phyloP scores from a whole-genome alignment of 2,797 vertebrate species.

The Menidia menidia region DNA sequence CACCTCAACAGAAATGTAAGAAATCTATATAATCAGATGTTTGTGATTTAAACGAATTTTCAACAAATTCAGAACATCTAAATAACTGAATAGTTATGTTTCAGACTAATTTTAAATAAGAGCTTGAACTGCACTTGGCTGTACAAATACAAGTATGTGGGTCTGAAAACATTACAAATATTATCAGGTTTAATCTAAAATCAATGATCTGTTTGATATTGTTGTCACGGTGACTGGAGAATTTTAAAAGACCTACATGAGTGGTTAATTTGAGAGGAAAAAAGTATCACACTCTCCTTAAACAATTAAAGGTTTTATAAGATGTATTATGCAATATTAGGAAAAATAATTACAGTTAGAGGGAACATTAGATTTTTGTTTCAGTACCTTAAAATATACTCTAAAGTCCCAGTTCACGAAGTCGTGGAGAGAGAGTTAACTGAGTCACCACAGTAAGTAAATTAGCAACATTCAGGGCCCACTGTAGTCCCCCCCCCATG shows the following conservation, averaged over 20 bases:
- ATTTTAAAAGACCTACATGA: background rate
- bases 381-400: too few species aligned
- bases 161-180: background rate
- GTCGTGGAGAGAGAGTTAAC: too few species aligned
- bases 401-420: too few species aligned
- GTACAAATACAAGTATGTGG: slow-evolving; percentile 30
- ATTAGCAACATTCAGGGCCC: too few species aligned
- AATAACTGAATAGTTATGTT: too few species aligned
- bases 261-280: background rate
- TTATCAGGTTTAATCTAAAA: slow-evolving; percentile 1
- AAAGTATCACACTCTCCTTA: background rate
- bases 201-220: background rate
- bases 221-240: background rate
- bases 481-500: too few species aligned
- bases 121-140: slow-evolving; percentile 24
- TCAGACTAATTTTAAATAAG: too few species aligned
- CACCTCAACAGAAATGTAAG: background rate
- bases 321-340: background rate
- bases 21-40: background rate
- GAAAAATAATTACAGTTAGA: slow-evolving; percentile 2
- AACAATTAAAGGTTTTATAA: background rate
- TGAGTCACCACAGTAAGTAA: too few species aligned
- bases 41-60: too few species aligned
- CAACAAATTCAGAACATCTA: too few species aligned
- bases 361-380: background rate